Evolutionary conservation across 1,140 invertebrate species (phyloP).

Genomic region (Elymnias hypermnestra): DNA sequence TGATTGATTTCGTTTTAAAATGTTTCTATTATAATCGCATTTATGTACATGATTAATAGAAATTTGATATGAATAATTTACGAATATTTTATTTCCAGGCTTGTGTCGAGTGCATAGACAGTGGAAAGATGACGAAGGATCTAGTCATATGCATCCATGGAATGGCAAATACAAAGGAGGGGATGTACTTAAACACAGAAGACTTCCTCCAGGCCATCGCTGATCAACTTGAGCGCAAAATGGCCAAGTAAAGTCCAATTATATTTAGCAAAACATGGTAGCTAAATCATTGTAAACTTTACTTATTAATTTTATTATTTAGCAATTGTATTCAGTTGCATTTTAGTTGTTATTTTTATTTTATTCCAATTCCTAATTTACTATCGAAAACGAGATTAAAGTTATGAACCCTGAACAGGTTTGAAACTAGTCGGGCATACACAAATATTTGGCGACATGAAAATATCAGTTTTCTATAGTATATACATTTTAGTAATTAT

Average conservation of each 20-base stretch:
- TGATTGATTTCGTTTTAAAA: too few species aligned
- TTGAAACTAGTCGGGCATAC: too few species aligned
- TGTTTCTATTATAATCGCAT: too few species aligned
- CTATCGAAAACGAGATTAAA: too few species aligned
- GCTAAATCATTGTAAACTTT: background rate
- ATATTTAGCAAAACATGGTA: background rate
- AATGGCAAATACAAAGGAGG: constrained; percentile 83
- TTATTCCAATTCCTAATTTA: too few species aligned
- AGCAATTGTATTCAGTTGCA: background rate
- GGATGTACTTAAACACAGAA: constrained; percentile 90
- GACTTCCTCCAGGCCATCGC: constrained; percentile 90
- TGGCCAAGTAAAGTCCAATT: constrained; percentile 40
- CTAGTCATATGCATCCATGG: constrained; percentile 93
- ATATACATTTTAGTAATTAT: background rate
- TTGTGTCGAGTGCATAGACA: constrained; percentile 91
- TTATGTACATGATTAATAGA: too few species aligned
- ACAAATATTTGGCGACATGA: too few species aligned
- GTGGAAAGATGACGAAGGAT: constrained; percentile 95
- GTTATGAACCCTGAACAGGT: too few species aligned
- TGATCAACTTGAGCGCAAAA: constrained; percentile 81
- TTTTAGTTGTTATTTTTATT: too few species aligned
- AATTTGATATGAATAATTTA: too few species aligned
- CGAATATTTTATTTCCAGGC: constrained; percentile 72
- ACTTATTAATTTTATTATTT: too few species aligned
- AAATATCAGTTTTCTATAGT: too few species aligned